Evolutionary conservation across 2,888 invertebrate genomes (phyloP).

Genomic region (Neoitamus cyanurus): DNA sequence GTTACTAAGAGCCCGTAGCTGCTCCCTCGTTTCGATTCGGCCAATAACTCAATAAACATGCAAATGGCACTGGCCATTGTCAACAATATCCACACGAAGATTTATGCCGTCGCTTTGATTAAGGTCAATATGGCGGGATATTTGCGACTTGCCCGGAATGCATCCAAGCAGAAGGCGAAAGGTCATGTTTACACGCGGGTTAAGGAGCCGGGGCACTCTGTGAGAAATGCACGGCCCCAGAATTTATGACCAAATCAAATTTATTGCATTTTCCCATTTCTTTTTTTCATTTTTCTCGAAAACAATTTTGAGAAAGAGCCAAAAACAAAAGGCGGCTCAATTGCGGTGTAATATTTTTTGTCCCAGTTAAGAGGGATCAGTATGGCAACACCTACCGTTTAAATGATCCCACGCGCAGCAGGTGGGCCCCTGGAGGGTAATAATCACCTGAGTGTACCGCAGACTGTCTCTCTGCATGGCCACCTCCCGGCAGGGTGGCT

Average conservation of each 20-base stretch:
- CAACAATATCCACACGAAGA: slow-evolving; percentile 10
- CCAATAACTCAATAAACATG: slow-evolving; percentile 41
- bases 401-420: slow-evolving; percentile 17
- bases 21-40: not conserved
- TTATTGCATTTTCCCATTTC: not conserved
- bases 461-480: not conserved
- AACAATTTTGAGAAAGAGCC: not conserved
- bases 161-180: not conserved
- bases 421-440: not conserved
- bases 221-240: not conserved
- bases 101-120: slow-evolving; percentile 32
- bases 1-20: not conserved
- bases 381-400: not conserved
- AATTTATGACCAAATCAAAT: not conserved
- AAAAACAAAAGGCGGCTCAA: not conserved
- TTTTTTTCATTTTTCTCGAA: not conserved
- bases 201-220: not conserved
- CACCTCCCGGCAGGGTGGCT: not conserved
- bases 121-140: slow-evolving; percentile 36
- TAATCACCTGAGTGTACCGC: too few relatives aligned
- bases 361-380: not conserved
- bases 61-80: slow-evolving; percentile 22
- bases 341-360: not conserved
- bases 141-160: slow-evolving; percentile 18
- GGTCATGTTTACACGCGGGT: slow-evolving; percentile 42